Conservation (phyloP, 2,797 vertebrate species). For the Malurus splendens region DNA sequence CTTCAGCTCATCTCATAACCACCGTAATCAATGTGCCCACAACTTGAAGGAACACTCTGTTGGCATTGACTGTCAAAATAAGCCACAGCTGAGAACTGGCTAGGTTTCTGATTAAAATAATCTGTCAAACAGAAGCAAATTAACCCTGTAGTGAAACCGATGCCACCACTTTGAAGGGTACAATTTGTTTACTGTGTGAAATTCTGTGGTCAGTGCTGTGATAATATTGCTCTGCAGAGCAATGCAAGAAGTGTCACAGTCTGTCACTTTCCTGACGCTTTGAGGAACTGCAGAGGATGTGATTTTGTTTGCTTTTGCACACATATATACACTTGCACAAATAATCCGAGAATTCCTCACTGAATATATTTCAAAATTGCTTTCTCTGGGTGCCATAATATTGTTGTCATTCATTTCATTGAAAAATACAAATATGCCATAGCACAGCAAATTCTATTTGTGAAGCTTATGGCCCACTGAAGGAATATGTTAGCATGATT, state of each 20-base stretch:
- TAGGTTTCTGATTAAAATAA: constrained; percentile 29
- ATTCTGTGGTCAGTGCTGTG: not conserved
- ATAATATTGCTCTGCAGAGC: not conserved
- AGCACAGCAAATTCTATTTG: not conserved
- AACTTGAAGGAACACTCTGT: constrained; percentile 42
- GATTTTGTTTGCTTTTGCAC: not conserved
- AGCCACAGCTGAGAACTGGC: constrained; percentile 19
- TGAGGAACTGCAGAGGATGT: not conserved
- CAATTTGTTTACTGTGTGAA: not conserved
- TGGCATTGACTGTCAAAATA: constrained; percentile 47
- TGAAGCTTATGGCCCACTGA: not conserved
- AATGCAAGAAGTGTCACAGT: not conserved
- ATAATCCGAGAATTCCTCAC: not conserved
- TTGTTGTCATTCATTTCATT: not conserved
- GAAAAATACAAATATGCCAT: not conserved
- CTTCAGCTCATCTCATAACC: constrained; percentile 18
- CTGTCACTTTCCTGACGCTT: not conserved
- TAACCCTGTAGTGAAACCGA: not conserved
- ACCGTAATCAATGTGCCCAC: constrained; percentile 33
- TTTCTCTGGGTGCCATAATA: not conserved
- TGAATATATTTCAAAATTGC: constrained; percentile 7
- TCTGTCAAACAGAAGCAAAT: constrained; percentile 10
- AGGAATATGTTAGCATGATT: not conserved
- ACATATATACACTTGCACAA: not conserved
- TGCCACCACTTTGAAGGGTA: not conserved